Evolutionary conservation across 1,140 invertebrate genomes (phyloP).

Genomic region (Dendroctonus ponderosae): DNA sequence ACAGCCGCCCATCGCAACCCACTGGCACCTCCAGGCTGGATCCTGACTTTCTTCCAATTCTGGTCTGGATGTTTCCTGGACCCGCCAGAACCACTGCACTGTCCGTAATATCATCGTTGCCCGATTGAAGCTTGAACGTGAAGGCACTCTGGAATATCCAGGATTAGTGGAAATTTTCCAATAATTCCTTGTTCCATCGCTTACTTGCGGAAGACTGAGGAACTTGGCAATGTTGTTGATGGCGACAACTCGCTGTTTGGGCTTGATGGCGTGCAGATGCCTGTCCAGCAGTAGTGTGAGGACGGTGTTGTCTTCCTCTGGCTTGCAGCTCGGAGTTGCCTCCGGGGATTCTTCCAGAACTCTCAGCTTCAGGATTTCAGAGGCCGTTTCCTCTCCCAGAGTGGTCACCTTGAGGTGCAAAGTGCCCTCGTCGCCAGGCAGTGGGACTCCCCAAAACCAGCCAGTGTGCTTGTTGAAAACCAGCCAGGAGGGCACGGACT

Average conservation of each 20-base stretch:
- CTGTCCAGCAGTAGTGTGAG: conserved; percentile 54
- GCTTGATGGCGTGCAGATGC: conserved; percentile 53
- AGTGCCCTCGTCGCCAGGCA: conserved; percentile 40
- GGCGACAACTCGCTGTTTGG: conserved; percentile 53
- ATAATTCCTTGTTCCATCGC: conserved; percentile 21
- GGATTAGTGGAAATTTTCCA: background rate
- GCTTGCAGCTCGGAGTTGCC: conserved; percentile 37
- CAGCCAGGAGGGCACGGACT: conserved; percentile 46
- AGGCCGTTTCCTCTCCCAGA: conserved; percentile 21
- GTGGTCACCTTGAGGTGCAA: conserved; percentile 39
- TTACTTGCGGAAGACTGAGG: conserved; percentile 57
- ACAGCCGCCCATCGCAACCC: conserved; percentile 63
- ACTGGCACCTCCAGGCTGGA: conserved; percentile 55
- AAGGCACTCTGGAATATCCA: conserved; percentile 52
- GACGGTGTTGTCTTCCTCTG: conserved; percentile 46
- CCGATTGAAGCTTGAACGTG: conserved; percentile 48
- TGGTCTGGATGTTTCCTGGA: conserved; percentile 57
- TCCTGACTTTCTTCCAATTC: conserved; percentile 50
- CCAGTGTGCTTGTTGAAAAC: conserved; percentile 46
- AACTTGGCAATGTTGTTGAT: conserved; percentile 57
- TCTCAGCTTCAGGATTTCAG: background rate
- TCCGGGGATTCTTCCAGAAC: conserved; percentile 16
- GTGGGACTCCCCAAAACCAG: conserved; percentile 47
- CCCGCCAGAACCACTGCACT: conserved; percentile 59
- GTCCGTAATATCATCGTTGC: conserved; percentile 44